Evolutionary conservation across 2,797 vertebrate genomes (phyloP).

Genomic region (Cossypha polioptera): DNA sequence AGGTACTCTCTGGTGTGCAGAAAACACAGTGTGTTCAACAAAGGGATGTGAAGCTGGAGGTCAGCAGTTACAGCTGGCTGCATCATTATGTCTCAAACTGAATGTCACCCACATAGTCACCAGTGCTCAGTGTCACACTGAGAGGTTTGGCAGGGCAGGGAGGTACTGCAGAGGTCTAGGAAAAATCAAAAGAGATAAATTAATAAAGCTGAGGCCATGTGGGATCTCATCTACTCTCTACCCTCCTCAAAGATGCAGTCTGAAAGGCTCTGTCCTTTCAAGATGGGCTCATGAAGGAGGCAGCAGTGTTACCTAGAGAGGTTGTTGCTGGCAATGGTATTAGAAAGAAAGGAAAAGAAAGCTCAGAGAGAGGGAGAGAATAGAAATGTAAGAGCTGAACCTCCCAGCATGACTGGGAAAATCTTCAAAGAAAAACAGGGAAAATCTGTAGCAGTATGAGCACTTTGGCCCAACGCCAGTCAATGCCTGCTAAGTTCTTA

Average conservation of each 20-base stretch:
- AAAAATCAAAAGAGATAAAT: background rate
- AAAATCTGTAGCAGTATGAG: background rate
- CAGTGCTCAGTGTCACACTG: background rate
- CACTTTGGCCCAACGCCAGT: background rate
- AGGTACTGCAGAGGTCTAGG: background rate
- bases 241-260: background rate
- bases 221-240: background rate
- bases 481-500: background rate
- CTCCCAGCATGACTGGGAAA: background rate
- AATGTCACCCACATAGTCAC: slow-evolving; percentile 3
- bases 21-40: background rate
- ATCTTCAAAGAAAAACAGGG: background rate
- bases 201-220: background rate
- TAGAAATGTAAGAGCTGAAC: background rate
- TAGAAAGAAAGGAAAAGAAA: background rate
- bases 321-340: background rate
- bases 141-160: background rate
- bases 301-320: background rate
- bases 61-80: background rate
- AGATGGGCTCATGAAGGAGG: background rate
- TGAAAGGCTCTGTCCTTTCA: background rate
- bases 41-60: background rate
- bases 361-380: background rate
- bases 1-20: background rate
- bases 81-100: slow-evolving; percentile 4